These are phyloP conservation scores for Chanos chanos DNA, from an alignment of 2,797 vertebrate species.

Conservation along the genomic window DNA sequence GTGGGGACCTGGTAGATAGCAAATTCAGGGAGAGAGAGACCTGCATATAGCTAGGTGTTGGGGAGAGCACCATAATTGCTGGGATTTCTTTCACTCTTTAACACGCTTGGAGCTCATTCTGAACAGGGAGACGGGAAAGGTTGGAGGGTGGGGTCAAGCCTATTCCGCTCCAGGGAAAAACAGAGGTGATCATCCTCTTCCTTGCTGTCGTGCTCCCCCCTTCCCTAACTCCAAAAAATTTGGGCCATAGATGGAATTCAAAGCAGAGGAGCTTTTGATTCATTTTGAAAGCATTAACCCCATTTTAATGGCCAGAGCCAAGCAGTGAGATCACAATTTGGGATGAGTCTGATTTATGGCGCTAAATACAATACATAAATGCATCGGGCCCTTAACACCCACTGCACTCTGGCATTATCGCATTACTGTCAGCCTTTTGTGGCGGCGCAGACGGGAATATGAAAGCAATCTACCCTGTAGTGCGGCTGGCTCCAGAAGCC, in stretches of 20 bases:
- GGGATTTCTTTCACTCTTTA: conserved; percentile 76
- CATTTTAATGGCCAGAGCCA: conserved; percentile 86
- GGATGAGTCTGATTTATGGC: conserved; percentile 90
- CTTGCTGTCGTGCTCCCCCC: conserved; percentile 31
- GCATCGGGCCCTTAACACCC: conserved; percentile 88
- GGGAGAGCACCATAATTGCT: conserved; percentile 60
- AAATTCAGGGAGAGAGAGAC: background rate
- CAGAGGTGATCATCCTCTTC: conserved; percentile 70
- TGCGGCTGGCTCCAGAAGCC: conserved; percentile 96
- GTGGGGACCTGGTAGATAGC: too few relatives aligned
- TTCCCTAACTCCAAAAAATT: conserved; percentile 19
- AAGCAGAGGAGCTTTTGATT: conserved; percentile 58
- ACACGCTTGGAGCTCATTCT: conserved; percentile 72
- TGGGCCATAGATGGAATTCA: conserved; percentile 69
- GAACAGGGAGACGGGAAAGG: conserved; percentile 33
- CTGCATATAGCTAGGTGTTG: background rate
- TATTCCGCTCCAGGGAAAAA: conserved; percentile 79
- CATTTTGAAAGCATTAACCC: conserved; percentile 82
- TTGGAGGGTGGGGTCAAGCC: conserved; percentile 68
- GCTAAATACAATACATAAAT: conserved; percentile 89
- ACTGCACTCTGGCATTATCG: conserved; percentile 93
- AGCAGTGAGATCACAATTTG: conserved; percentile 88
- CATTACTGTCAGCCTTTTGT: conserved; percentile 97
- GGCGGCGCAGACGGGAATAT: conserved; percentile 86
- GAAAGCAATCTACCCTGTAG: conserved; percentile 95